These are phyloP conservation scores for Tragelaphus eurycerus DNA, from an alignment of 2,797 vertebrate genomes.

Conservation along the genomic window DNA sequence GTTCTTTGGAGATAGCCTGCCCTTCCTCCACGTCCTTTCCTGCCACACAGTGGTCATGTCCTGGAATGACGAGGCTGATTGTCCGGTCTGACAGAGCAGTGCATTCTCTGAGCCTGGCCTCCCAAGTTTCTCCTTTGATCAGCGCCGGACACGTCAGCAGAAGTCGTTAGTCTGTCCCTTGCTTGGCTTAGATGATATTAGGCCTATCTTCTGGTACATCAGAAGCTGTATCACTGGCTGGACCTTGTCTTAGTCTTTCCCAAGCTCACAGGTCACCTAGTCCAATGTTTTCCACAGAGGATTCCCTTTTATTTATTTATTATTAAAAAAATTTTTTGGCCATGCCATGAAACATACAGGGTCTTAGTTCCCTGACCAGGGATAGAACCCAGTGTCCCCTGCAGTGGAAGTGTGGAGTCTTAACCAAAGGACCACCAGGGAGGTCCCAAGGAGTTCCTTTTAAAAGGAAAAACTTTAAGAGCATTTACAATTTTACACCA, in stretches of 20 bases:
- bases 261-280: neutral
- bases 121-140: neutral
- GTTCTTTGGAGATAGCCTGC: neutral
- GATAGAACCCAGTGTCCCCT: neutral
- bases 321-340: neutral
- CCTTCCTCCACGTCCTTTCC: neutral
- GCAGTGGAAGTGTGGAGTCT: neutral
- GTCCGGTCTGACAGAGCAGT: accelerated
- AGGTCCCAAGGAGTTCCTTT: neutral
- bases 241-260: neutral
- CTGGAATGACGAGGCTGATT: neutral
- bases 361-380: neutral
- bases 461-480: neutral
- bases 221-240: neutral
- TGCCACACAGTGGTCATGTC: neutral
- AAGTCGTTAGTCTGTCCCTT: neutral
- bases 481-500: neutral
- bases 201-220: neutral
- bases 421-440: neutral
- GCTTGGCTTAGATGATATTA: neutral
- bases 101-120: neutral
- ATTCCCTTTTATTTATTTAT: neutral
- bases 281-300: neutral
- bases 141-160: neutral
- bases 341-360: neutral